These are phyloP conservation scores for Lethenteron reissneri DNA, from an alignment of 2,113 vertebrate species.

Conservation along the genomic window DNA sequence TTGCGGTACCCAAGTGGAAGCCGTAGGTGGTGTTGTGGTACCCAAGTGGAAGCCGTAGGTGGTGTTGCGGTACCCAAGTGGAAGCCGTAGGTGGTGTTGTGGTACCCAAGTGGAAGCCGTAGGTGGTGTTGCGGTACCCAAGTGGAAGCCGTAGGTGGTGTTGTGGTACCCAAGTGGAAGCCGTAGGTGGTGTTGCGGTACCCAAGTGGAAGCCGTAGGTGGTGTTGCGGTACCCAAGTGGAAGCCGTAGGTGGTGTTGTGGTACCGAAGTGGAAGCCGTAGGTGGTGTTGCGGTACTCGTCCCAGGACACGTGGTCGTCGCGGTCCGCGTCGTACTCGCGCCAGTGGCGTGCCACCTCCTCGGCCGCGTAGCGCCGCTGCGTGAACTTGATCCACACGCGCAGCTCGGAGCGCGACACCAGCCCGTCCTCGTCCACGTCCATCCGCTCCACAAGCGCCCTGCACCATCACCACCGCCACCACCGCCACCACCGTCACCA, in stretches of 20 bases:
- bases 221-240: not conserved
- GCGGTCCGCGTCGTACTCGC: slow-evolving; percentile 49
- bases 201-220: not conserved
- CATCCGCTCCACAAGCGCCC: slow-evolving; percentile 61
- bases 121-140: too few relatives aligned
- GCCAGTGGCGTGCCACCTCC: slow-evolving; percentile 59
- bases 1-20: too few relatives aligned
- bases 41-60: too few relatives aligned
- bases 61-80: too few relatives aligned
- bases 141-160: too few relatives aligned
- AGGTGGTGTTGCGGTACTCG: slow-evolving; percentile 62
- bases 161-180: not conserved
- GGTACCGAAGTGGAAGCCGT: slow-evolving; percentile 46
- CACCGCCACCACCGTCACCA: too few relatives aligned
- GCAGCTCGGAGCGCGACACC: slow-evolving; percentile 40
- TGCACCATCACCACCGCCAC: slow-evolving; percentile 14
- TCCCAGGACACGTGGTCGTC: slow-evolving; percentile 47
- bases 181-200: not conserved
- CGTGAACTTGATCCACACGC: slow-evolving; percentile 54
- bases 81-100: too few relatives aligned
- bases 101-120: too few relatives aligned
- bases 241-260: not conserved
- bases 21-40: too few relatives aligned
- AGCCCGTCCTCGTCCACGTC: slow-evolving; percentile 42
- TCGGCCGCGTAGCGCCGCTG: slow-evolving; percentile 62